Evolutionary conservation across 1,140 invertebrate genomes (phyloP), one percentile per base, ranked within the genome.

Genomic region (Papilio polyxenes): DNA sequence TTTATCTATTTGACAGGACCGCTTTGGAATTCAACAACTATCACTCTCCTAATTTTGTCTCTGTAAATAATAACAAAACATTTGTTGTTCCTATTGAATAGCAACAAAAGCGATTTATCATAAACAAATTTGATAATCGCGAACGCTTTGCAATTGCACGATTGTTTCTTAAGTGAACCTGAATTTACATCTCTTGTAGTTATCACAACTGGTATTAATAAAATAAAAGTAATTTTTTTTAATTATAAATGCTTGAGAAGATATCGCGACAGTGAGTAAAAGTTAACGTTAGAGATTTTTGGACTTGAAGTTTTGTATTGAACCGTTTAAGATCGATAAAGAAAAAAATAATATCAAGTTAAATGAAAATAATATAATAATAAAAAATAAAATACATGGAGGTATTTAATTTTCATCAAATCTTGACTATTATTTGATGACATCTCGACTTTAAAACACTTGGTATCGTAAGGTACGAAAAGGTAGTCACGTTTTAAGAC

Each of bases 101-200:
- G 13, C 31, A 72, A 72, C 65, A 72, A 72, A 69, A 17, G 31
- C 65, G 31, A 72, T 72, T 72, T 72, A 72, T 72, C 65, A 72
- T 40, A 17, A 72, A 72, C 65, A 31, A 65, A 65, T 72, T 72
- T 72, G 65, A 72, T 72, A 72, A 40, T 72, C 65, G 65, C 65
- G 11, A 11, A 37, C 11, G 65, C 20, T 65, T 31, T 23, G 62
- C 7, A 37, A 72, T 72, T 72, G 65, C 65, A 72, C 65, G 31
- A 72, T 11, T 37, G 1, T 72, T 72, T 72, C 23, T 15, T 7
- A 72, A 72, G 13, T 72, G 13, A 37, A 72, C 65, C 65, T 72
- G 13, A 31, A 72, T 72, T 72, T 37, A 40, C 31, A 37, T 72
- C 65, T 72, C 65, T 40, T 37, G 65, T 72, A 72, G 23, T 31